phyloP scores from a whole-genome alignment of 2,113 vertebrate genomes.

The Pipra filicauda region DNA sequence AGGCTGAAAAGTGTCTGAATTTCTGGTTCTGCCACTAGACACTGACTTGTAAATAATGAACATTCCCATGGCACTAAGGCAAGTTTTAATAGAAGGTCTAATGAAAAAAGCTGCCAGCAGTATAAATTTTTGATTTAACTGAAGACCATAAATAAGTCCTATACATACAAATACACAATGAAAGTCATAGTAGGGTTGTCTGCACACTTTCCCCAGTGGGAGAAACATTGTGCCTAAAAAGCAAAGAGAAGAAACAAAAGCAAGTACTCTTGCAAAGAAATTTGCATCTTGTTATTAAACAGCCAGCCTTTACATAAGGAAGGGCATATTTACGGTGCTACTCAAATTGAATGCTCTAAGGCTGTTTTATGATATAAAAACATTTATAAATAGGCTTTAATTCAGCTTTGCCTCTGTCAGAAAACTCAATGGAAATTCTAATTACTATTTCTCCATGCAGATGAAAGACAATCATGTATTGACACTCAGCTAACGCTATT shows the following conservation, averaged over 20 bases:
- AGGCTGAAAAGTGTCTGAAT: not conserved
- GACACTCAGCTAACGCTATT: slow-evolving; percentile 61
- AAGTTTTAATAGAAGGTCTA: slow-evolving; percentile 9
- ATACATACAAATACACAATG: not conserved
- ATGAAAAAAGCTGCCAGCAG: slow-evolving; percentile 8
- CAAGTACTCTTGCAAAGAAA: slow-evolving; percentile 48
- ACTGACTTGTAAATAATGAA: not conserved
- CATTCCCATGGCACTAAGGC: not conserved
- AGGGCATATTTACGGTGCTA: slow-evolving; percentile 63
- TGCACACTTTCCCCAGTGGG: not conserved
- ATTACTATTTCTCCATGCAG: slow-evolving; percentile 58
- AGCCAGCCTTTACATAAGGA: slow-evolving; percentile 61
- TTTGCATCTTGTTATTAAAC: slow-evolving; percentile 60
- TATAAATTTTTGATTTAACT: not conserved
- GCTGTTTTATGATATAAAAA: slow-evolving; percentile 62
- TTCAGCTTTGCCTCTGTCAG: slow-evolving; percentile 50
- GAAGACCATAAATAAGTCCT: not conserved
- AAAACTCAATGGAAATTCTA: slow-evolving; percentile 61
- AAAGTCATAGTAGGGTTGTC: not conserved
- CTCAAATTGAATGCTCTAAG: slow-evolving; percentile 58
- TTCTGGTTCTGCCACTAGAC: not conserved
- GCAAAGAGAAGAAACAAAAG: slow-evolving; percentile 10
- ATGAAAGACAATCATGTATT: slow-evolving; percentile 68
- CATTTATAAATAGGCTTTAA: slow-evolving; percentile 75
- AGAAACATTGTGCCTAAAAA: not conserved